phyloP scores from a whole-genome alignment of 1,140 invertebrate genomes.

The Augochlora pura region DNA sequence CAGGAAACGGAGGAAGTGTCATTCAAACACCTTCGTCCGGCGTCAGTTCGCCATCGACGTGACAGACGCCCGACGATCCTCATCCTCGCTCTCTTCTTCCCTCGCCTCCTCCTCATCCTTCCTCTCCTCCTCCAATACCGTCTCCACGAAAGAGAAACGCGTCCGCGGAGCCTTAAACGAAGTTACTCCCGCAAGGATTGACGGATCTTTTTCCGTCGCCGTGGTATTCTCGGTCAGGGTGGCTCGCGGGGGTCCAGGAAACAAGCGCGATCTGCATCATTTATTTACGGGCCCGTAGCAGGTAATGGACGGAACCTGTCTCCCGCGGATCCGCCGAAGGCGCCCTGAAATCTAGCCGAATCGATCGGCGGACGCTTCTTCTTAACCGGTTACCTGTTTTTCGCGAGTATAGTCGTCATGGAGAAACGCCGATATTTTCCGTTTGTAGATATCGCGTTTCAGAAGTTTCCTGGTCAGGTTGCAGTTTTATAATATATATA shows the following conservation, averaged over 20 bases:
- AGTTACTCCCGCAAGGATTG: conserved; percentile 33
- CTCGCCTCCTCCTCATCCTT: background rate
- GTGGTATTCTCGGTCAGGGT: conserved; percentile 37
- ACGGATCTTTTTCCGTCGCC: conserved; percentile 48
- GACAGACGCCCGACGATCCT: conserved; percentile 25
- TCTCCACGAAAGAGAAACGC: background rate
- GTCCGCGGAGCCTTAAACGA: background rate
- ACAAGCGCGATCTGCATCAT: conserved; percentile 37
- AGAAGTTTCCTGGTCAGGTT: too few relatives aligned
- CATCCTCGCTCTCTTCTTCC: too few relatives aligned
- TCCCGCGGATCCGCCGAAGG: background rate
- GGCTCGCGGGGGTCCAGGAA: conserved; percentile 5
- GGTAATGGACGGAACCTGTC: conserved; percentile 20
- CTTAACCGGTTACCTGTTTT: too few relatives aligned
- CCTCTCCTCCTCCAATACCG: too few relatives aligned
- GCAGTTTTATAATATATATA: too few relatives aligned
- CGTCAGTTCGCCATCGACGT: conserved; percentile 40
- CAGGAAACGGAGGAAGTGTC: conserved; percentile 54
- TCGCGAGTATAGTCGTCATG: too few relatives aligned
- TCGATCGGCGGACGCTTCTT: background rate
- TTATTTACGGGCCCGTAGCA: conserved; percentile 34
- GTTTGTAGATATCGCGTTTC: too few relatives aligned
- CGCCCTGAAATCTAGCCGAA: background rate
- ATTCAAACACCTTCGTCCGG: conserved; percentile 40
- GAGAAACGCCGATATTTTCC: too few relatives aligned